Conservation (phyloP, 2,113 vertebrate genomes). For the Hemicordylus capensis region DNA sequence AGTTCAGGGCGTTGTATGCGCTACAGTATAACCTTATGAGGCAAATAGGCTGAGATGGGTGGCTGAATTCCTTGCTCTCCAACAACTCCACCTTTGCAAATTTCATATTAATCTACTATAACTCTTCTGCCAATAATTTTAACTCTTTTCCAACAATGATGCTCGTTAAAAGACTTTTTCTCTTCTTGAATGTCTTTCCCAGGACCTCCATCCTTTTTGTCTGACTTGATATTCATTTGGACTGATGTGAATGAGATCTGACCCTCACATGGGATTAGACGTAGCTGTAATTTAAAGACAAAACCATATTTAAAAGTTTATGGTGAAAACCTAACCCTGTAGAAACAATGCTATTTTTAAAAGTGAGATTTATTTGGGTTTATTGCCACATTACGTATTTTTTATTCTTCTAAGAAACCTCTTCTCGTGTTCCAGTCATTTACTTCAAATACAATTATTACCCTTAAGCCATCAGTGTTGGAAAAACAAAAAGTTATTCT, state of each 20-base stretch:
- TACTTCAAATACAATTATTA: slow-evolving; percentile 31
- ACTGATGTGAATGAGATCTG: not conserved
- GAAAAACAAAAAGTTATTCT: slow-evolving; percentile 39
- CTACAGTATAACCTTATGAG: no score
- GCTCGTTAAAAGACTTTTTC: not conserved
- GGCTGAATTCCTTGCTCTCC: slow-evolving; percentile 9
- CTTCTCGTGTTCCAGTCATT: slow-evolving; percentile 1
- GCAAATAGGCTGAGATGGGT: no score
- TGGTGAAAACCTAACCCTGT: slow-evolving; percentile 12
- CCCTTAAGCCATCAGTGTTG: slow-evolving; percentile 21
- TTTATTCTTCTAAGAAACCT: not conserved
- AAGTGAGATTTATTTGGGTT: not conserved
- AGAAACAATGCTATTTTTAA: not conserved
- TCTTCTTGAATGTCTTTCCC: not conserved
- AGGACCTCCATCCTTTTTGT: not conserved
- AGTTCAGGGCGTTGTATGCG: no score
- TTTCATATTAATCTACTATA: not conserved
- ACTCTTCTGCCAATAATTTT: not conserved
- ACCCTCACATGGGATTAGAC: not conserved
- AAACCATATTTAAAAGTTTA: slow-evolving; percentile 4
- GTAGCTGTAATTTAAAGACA: slow-evolving; percentile 30
- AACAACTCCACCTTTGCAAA: slow-evolving; percentile 28
- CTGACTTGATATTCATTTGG: not conserved
- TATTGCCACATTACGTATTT: not conserved
- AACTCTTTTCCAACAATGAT: not conserved